phyloP scores from a whole-genome alignment of 1,140 invertebrate species.

The Xylocopa sonorina region DNA sequence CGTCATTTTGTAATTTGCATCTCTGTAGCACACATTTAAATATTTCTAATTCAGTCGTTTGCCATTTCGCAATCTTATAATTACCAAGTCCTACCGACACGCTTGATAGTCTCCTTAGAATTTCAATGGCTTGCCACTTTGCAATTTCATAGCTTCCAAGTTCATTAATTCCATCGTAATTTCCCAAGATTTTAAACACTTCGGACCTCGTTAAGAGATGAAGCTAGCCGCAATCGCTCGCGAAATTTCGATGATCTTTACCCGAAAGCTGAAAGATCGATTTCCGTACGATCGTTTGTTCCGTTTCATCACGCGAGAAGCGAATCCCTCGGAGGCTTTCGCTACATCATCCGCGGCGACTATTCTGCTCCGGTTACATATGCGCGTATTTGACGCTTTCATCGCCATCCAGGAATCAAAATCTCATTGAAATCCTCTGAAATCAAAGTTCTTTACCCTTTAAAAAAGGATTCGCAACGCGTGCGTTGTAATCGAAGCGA shows the following conservation, averaged over 20 bases:
- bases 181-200: not conserved
- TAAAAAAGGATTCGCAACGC: not conserved
- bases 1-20: too few species aligned
- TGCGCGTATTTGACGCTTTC: constrained; percentile 3
- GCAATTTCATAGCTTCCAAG: not conserved
- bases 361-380: not conserved
- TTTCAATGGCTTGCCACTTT: too few species aligned
- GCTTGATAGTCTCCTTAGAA: too few species aligned
- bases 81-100: too few species aligned
- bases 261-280: not conserved
- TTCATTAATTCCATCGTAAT: not conserved
- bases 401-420: constrained; percentile 1
- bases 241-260: not conserved
- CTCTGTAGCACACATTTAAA: too few species aligned
- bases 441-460: not conserved
- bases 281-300: constrained; percentile 12
- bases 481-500: not conserved
- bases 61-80: too few species aligned
- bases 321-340: constrained; percentile 11
- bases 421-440: constrained; percentile 1
- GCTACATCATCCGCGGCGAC: constrained; percentile 25
- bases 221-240: not conserved
- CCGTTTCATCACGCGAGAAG: constrained; percentile 2
- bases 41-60: too few species aligned
- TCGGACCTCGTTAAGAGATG: not conserved